These are phyloP conservation scores for Ardeotis arabs DNA, from an alignment of 2,113 vertebrate genomes.

Conservation along the genomic window DNA sequence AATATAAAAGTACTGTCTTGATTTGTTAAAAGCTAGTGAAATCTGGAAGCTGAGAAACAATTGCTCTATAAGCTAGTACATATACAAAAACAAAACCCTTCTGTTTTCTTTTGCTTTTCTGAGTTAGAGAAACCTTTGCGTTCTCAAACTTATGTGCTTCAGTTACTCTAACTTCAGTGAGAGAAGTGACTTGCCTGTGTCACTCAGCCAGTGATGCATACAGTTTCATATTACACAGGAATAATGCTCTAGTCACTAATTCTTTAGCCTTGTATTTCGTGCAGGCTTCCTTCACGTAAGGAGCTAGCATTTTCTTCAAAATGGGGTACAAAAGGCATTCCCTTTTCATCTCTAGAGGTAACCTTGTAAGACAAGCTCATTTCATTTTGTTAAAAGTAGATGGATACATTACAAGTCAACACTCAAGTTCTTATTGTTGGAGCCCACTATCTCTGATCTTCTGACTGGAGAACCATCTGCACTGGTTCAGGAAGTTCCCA, in stretches of 20 bases:
- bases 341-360: not conserved
- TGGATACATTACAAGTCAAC: not conserved
- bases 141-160: not conserved
- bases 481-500: not conserved
- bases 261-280: not conserved
- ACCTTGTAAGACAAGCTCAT: not conserved
- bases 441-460: not conserved
- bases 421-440: not conserved
- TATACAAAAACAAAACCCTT: not conserved
- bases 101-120: not conserved
- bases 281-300: not conserved
- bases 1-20: not conserved
- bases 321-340: not conserved
- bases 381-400: not conserved
- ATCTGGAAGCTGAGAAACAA: not conserved
- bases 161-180: not conserved
- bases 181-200: not conserved
- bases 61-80: not conserved
- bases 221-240: not conserved
- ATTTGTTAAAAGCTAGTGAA: not conserved
- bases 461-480: not conserved
- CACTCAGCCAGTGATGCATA: not conserved
- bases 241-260: not conserved
- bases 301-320: not conserved
- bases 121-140: not conserved